Evolutionary conservation across 92 coral and sea anemone genomes (phyloP).

Genomic region (Heteractis magnifica): DNA sequence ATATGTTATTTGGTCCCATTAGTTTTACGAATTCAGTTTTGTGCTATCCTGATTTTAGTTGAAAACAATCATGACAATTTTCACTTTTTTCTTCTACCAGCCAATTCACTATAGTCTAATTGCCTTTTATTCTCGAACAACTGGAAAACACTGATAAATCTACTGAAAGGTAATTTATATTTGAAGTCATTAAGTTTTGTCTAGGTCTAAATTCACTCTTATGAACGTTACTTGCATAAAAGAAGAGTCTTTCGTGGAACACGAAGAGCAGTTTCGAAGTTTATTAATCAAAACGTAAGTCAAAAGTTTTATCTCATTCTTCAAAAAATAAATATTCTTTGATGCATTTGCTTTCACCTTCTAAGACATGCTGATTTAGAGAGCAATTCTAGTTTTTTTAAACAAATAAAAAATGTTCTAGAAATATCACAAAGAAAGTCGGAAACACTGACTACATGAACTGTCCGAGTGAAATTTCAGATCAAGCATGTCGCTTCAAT

Average conservation of each 20-base stretch:
- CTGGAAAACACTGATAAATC: not conserved
- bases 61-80: too few species aligned
- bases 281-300: not conserved
- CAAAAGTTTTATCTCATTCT: constrained; percentile 3
- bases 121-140: constrained; percentile 2
- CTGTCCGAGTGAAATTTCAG: not conserved
- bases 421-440: not conserved
- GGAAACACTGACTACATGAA: not conserved
- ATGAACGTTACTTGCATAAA: not conserved
- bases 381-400: not conserved
- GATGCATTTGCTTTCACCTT: not conserved
- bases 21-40: too few species aligned
- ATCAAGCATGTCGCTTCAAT: not conserved
- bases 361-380: not conserved
- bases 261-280: constrained; percentile 5
- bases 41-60: too few species aligned
- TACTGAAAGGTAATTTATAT: not conserved
- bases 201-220: not conserved
- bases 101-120: not conserved
- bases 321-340: not conserved
- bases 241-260: constrained; percentile 4
- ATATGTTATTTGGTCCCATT: too few species aligned
- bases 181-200: not conserved
- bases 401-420: not conserved
- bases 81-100: too few species aligned